These are phyloP conservation scores for Chelon auratus DNA, from an alignment of 2,797 vertebrate genomes.

Conservation along the genomic window DNA sequence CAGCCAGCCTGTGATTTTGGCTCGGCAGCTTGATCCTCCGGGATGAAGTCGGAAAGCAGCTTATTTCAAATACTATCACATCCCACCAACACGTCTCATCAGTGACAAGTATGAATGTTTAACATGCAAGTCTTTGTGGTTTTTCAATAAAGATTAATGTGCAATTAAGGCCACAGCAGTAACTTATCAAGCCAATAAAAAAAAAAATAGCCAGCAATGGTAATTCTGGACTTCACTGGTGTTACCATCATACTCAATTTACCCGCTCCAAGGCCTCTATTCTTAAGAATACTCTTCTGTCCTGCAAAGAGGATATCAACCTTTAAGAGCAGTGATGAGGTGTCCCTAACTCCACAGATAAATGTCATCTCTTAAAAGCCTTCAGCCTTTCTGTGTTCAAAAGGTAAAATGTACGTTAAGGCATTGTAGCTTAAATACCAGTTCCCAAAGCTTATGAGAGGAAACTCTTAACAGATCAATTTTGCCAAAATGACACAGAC, in stretches of 20 bases:
- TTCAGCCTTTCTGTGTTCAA: constrained; percentile 60
- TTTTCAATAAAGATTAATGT: constrained; percentile 74
- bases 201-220: constrained; percentile 35
- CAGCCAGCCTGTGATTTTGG: constrained; percentile 64
- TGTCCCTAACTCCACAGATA: constrained; percentile 72
- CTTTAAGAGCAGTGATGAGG: constrained; percentile 78
- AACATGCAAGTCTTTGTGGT: constrained; percentile 73
- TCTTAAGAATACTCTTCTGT: constrained; percentile 57
- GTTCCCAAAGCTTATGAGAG: constrained; percentile 49
- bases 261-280: constrained; percentile 33
- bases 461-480: constrained; percentile 81
- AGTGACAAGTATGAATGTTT: constrained; percentile 70
- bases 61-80: constrained; percentile 76
- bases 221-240: constrained; percentile 52
- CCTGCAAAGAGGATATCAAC: constrained; percentile 78
- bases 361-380: constrained; percentile 83
- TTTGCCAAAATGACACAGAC: constrained; percentile 79
- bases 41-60: constrained; percentile 70
- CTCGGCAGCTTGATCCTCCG: constrained; percentile 69
- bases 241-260: constrained; percentile 57
- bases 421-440: constrained; percentile 70
- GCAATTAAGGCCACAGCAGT: constrained; percentile 70
- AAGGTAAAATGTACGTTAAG: constrained; percentile 63
- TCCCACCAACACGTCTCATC: constrained; percentile 63
- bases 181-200: constrained; percentile 46